Evolutionary conservation across 2,888 invertebrate species (phyloP), one percentile per base, ranked within the genome.

Genomic region (Eudasyphora cyanicolor): DNA sequence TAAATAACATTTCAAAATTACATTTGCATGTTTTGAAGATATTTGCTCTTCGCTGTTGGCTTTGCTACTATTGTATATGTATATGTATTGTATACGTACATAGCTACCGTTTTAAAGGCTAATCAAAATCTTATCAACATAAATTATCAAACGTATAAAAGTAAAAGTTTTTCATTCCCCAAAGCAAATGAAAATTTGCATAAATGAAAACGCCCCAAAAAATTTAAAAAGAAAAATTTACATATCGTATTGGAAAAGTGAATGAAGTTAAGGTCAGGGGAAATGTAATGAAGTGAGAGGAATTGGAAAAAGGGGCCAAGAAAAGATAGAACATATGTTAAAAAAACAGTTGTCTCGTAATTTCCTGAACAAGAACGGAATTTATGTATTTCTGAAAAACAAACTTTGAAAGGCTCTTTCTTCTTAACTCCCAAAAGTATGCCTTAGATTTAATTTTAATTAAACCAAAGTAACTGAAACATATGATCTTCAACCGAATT

Each of bases 81-180:
- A n/a, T n/a, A n/a, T n/a, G n/a, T n/a, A n/a, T n/a, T n/a, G n/a
- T n/a, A n/a, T n/a, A n/a, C n/a, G n/a, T n/a, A n/a, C n/a, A n/a
- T n/a, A n/a, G n/a, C n/a, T n/a, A n/a, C n/a, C 2, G 29, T 8
- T 38, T 35, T 35, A 21, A 17, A 64, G 64, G 64, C 64, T 35
- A 67, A 67, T 67, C 67, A 42, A 67, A 67, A 67, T 67, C 67
- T 67, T 67, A 67, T 67, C 67, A 67, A 42, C 67, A 42, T 67
- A 42, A 67, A 67, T 67, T 67, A 67, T 67, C 38, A 38, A 60
- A 24, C 17, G 27, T 2, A 12, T 10, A 19, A 38, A 67, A 67
- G 67, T 67, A 67, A 67, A 67, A 67, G 67, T 67, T 67, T 67
- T 14, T 24, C 67, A 14, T 24, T 67, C 10, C 12, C 42, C 67